Percentiles rank a stretch among this genome's conserved stretches.
Evolutionary conservation across 2,888 invertebrate genomes (phyloP).

Genomic region (Trileptium ribeirensis): DNA sequence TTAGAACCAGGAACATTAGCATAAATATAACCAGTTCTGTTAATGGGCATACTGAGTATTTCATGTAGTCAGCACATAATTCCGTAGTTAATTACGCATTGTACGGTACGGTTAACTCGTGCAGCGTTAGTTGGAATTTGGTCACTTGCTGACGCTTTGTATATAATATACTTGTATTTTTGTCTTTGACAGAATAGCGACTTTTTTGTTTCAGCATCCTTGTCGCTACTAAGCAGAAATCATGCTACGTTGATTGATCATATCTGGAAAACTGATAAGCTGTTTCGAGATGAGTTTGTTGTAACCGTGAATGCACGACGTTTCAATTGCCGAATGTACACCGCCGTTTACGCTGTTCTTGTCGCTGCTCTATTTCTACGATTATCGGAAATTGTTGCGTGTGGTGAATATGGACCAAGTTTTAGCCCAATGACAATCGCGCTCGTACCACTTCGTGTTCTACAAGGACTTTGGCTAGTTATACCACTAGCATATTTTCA

Average conservation of each 20-base stretch:
- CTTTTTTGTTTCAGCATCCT: not conserved
- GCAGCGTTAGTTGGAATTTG: too few relatives aligned
- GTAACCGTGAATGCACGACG: not conserved
- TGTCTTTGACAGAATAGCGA: too few relatives aligned
- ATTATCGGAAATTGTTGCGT: not conserved
- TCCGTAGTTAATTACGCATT: too few relatives aligned
- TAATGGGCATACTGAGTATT: too few relatives aligned
- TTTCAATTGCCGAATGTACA: not conserved
- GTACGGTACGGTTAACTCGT: too few relatives aligned
- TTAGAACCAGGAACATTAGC: too few relatives aligned
- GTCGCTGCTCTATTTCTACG: not conserved
- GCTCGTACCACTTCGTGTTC: not conserved
- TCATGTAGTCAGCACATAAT: too few relatives aligned
- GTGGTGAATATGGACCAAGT: not conserved
- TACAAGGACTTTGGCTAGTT: not conserved
- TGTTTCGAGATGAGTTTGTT: not conserved
- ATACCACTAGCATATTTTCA: not conserved
- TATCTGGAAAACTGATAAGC: not conserved
- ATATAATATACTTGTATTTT: too few relatives aligned
- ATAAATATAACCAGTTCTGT: too few relatives aligned
- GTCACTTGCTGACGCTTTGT: too few relatives aligned
- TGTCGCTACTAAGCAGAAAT: not conserved
- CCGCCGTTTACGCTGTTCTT: not conserved
- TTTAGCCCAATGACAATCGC: not conserved
- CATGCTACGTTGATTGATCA: not conserved